Evolutionary conservation across 2,113 vertebrate genomes (phyloP).

Genomic region (Oncorhynchus nerka): DNA sequence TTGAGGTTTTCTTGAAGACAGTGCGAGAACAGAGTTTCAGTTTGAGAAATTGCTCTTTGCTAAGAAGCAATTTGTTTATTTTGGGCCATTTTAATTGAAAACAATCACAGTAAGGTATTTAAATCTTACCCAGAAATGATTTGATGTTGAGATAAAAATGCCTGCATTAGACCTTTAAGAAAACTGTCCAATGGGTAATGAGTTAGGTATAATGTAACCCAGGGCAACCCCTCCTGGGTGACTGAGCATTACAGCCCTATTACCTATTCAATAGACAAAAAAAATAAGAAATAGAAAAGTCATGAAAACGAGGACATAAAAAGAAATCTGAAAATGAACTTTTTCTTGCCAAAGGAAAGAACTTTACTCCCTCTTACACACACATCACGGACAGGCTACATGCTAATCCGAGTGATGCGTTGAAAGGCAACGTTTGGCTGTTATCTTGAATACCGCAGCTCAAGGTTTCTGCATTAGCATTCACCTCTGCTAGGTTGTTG

Average conservation of each 20-base stretch:
- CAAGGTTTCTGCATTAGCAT: slow-evolving; percentile 14
- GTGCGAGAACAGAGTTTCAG: too few species aligned
- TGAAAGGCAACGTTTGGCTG: background rate
- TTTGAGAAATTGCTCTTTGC: too few species aligned
- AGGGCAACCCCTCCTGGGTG: background rate
- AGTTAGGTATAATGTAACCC: background rate
- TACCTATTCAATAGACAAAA: background rate
- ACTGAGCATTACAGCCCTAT: background rate
- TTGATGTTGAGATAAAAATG: too few species aligned
- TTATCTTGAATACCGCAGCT: slow-evolving; percentile 16
- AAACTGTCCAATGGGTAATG: background rate
- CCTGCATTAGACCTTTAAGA: background rate
- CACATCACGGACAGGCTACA: background rate
- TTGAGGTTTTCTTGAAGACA: too few species aligned
- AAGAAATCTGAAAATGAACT: background rate
- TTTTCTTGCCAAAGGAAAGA: background rate
- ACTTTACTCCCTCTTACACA: background rate
- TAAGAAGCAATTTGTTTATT: too few species aligned
- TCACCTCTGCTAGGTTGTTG: background rate
- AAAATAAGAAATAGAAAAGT: background rate
- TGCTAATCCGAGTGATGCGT: background rate
- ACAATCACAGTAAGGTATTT: too few species aligned
- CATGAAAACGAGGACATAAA: background rate
- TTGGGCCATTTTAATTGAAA: too few species aligned
- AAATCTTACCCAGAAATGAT: too few species aligned